Percentiles rank a stretch among this genome's conserved stretches.
phyloP scores from a whole-genome alignment of 2,113 vertebrate genomes.

The Pipra filicauda region DNA sequence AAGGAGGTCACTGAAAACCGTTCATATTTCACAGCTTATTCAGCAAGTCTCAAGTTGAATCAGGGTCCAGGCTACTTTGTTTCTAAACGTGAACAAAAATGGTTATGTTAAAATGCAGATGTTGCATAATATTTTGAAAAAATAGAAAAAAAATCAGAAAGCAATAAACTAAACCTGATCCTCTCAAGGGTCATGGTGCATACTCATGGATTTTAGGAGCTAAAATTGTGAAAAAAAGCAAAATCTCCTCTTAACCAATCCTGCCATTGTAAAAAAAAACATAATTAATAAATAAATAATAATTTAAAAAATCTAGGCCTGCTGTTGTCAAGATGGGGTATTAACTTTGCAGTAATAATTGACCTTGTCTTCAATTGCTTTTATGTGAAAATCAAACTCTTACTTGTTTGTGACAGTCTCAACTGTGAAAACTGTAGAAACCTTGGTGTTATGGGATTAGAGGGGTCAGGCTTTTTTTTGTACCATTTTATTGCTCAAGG shows the following conservation, averaged over 20 bases:
- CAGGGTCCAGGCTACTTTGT: not conserved
- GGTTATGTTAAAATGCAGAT: not conserved
- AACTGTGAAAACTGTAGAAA: not conserved
- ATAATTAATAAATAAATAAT: no score
- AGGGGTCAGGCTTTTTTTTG: not conserved
- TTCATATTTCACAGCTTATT: not conserved
- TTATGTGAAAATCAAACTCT: not conserved
- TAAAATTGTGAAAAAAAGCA: not conserved
- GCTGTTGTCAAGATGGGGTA: not conserved
- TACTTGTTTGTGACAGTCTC: not conserved
- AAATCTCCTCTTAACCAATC: not conserved
- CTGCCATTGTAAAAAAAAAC: not conserved
- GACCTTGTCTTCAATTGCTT: not conserved
- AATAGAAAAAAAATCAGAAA: not conserved
- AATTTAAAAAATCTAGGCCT: not conserved
- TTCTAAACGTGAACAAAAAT: rapidly evolving
- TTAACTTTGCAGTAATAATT: not conserved
- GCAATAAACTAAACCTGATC: not conserved
- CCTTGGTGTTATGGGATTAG: not conserved
- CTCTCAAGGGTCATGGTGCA: not conserved
- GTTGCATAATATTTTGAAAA: not conserved
- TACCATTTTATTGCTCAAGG: not conserved
- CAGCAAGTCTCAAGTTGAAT: not conserved
- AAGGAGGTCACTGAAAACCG: not conserved
- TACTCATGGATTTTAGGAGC: not conserved